Evolutionary conservation across 2,888 invertebrate species (phyloP), one percentile per base, ranked within the genome.

Genomic region (Onthophagus sagittarius): DNA sequence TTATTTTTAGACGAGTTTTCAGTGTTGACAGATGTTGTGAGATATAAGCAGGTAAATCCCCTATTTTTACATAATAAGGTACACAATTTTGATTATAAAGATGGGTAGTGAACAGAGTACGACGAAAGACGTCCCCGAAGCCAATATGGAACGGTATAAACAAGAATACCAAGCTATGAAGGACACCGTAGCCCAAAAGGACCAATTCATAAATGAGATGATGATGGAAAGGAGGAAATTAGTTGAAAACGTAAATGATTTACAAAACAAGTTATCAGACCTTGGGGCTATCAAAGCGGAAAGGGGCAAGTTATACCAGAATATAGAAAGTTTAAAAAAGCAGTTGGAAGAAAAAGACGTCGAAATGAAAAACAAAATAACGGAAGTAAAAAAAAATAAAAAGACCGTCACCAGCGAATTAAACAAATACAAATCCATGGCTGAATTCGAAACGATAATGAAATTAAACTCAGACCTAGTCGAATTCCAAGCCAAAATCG

Each of bases 81-180:
- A 3, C 23, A 23, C 23, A 23, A n/a, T n/a, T 23, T 23, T 23
- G 3, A 23, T 23, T 23, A 4, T 9, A 14, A 64, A 13, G 14
- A 67, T 67, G 67, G 67, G 67, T 15, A 67, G 31, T 32, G 67
- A 67, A 15, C 23, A 23, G 31, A 67, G 67, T 67, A 31, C 67
- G 31, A 67, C 7, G n/a, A 4, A n/a, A 0, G 5, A 9, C 9
- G n/a, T 15, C 67, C n/a, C 23, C n/a, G 6, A 23, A 2, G 31
- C 23, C 0, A 72, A 77, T 75, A 67, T 76, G 39, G 31, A 74
- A 15, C 71, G 63, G 32, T 71, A 71, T 13, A 53, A 67, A n/a
- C 15, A 71, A 14, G 62, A 73, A 65, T 67, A 71, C 31, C 9
- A 14, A 15, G 72, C 72, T 5, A 72, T 72, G 23, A 70, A 69